phyloP scores from a whole-genome alignment of 2,888 invertebrate genomes.

The Tridacna crocea region DNA sequence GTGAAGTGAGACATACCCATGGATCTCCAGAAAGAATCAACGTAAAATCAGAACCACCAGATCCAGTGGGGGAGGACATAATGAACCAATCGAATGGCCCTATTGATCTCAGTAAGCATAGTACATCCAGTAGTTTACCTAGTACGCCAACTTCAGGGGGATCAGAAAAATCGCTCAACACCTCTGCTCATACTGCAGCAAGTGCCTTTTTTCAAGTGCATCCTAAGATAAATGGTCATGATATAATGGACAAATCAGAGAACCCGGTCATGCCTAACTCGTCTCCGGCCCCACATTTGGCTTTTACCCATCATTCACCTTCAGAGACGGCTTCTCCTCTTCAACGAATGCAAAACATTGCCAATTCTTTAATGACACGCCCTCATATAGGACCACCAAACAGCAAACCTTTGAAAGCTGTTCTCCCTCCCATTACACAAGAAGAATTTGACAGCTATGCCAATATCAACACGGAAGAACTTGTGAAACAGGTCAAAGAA shows the following conservation, averaged over 20 bases:
- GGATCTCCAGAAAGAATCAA: constrained; percentile 61
- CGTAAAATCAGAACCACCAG: constrained; percentile 76
- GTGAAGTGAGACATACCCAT: constrained; percentile 61
- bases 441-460: constrained; percentile 99
- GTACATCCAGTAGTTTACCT: constrained; percentile 69
- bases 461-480: constrained; percentile 98
- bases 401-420: constrained; percentile 94
- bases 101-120: constrained; percentile 79
- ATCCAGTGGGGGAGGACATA: constrained; percentile 68
- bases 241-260: constrained; percentile 54
- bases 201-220: constrained; percentile 93
- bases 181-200: constrained; percentile 72
- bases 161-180: constrained; percentile 77
- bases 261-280: constrained; percentile 55
- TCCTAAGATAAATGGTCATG: constrained; percentile 85
- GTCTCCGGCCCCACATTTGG: constrained; percentile 85
- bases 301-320: constrained; percentile 55
- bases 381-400: constrained; percentile 87
- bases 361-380: constrained; percentile 93
- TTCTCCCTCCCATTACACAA: constrained; percentile 98
- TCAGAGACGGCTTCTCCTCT: constrained; percentile 87
- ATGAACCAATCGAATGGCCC: constrained; percentile 71
- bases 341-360: constrained; percentile 98
- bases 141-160: constrained; percentile 72
- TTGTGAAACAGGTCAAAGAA: constrained; percentile 91